These are phyloP conservation scores for Tetranychus urticae DNA, from an alignment of 1,140 invertebrate genomes.

Conservation along the genomic window DNA sequence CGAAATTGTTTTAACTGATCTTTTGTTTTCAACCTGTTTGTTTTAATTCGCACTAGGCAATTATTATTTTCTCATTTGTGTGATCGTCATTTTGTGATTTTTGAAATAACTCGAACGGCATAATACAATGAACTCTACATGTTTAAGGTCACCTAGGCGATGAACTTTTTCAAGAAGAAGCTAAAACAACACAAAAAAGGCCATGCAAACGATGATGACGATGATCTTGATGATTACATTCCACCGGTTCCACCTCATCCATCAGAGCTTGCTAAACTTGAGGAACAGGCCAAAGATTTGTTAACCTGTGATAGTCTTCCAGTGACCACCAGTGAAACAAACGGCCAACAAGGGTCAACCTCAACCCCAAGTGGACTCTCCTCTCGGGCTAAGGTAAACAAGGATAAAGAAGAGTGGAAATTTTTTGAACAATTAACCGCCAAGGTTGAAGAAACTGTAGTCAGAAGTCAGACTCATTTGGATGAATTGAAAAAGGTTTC, in stretches of 20 bases:
- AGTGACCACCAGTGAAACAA: conserved; percentile 1
- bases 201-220: conserved; percentile 5
- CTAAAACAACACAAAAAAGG: conserved; percentile 5
- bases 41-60: too few relatives aligned
- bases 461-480: conserved; percentile 20
- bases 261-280: conserved; percentile 6
- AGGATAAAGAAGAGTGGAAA: conserved; percentile 23
- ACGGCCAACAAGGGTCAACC: not conserved
- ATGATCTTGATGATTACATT: conserved; percentile 10
- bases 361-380: not conserved
- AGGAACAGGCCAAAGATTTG: not conserved
- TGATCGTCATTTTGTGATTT: too few relatives aligned
- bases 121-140: too few relatives aligned
- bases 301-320: not conserved
- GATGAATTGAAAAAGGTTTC: conserved; percentile 17
- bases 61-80: too few relatives aligned
- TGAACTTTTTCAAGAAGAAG: conserved; percentile 12
- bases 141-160: not conserved
- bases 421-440: conserved; percentile 23
- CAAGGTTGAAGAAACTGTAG: conserved; percentile 20
- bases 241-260: conserved; percentile 10
- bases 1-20: too few relatives aligned
- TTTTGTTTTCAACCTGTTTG: too few relatives aligned
- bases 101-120: too few relatives aligned
- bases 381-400: conserved; percentile 6